Conservation (phyloP, 2,888 invertebrate species). For the Barypeithes pellucidus region DNA sequence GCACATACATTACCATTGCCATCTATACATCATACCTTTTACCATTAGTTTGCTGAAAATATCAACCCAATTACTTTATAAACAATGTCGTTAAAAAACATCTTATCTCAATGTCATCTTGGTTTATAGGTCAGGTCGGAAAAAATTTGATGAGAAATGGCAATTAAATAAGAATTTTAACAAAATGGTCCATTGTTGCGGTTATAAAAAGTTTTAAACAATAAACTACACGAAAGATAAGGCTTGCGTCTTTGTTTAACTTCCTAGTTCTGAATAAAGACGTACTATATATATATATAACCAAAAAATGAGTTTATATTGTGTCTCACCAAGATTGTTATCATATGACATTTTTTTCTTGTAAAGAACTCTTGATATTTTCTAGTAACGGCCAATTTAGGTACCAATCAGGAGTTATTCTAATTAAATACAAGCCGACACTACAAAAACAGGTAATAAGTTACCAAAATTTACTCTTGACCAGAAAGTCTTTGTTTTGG, state of each 20-base stretch:
- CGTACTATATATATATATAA: no score
- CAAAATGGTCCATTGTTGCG: constrained; percentile 7
- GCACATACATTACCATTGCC: no score
- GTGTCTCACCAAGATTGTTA: no score
- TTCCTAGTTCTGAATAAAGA: constrained; percentile 20
- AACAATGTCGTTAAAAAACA: constrained; percentile 26
- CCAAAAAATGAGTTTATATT: background rate
- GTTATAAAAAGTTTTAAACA: constrained; percentile 5
- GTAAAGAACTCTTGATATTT: no score
- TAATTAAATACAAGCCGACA: no score
- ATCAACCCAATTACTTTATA: constrained; percentile 12
- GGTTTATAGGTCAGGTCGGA: constrained; percentile 18
- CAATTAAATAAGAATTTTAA: constrained; percentile 18
- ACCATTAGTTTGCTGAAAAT: constrained; percentile 17
- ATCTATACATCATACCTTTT: background rate
- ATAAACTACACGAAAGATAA: constrained; percentile 10
- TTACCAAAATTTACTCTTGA: no score
- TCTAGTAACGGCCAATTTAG: no score
- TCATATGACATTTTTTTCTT: no score
- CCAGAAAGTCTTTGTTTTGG: no score
- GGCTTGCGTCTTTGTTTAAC: background rate
- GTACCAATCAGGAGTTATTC: no score
- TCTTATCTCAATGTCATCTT: constrained; percentile 27
- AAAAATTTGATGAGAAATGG: constrained; percentile 6
- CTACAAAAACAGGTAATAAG: no score